These are phyloP conservation scores for Colius striatus DNA, from an alignment of 2,113 vertebrate species.

Conservation along the genomic window DNA sequence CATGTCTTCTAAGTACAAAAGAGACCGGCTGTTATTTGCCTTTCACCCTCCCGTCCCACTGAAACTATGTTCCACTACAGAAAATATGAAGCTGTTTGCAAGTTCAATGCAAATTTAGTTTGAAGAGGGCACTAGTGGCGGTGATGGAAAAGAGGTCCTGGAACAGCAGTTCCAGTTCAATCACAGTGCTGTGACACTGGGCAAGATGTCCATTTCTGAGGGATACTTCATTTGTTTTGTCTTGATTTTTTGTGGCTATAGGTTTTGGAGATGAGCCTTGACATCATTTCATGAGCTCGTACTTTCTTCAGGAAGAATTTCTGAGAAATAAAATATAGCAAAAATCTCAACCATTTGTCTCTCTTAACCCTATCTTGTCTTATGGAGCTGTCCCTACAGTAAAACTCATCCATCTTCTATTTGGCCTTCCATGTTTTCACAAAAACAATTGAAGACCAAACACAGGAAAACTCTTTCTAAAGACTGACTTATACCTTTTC, in stretches of 20 bases:
- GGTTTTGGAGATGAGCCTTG: background rate
- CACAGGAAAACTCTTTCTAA: background rate
- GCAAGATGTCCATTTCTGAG: background rate
- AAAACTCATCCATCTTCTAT: background rate
- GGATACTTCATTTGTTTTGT: background rate
- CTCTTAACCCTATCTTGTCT: background rate
- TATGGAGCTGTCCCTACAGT: background rate
- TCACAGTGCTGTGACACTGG: background rate
- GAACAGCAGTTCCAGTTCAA: accelerated
- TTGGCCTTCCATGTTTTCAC: background rate
- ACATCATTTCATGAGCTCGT: background rate
- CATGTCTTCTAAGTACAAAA: background rate
- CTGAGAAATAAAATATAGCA: background rate
- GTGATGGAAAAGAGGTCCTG: background rate
- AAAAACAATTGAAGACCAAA: background rate
- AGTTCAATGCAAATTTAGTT: background rate
- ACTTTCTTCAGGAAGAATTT: background rate
- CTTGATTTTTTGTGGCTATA: background rate
- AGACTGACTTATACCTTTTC: background rate
- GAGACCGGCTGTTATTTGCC: background rate
- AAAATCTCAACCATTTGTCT: background rate
- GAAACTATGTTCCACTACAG: background rate
- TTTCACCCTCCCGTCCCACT: background rate
- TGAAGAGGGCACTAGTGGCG: background rate
- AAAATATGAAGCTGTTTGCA: background rate